phyloP scores from a whole-genome alignment of 1,140 invertebrate species.

The Temnothorax nylanderi region DNA sequence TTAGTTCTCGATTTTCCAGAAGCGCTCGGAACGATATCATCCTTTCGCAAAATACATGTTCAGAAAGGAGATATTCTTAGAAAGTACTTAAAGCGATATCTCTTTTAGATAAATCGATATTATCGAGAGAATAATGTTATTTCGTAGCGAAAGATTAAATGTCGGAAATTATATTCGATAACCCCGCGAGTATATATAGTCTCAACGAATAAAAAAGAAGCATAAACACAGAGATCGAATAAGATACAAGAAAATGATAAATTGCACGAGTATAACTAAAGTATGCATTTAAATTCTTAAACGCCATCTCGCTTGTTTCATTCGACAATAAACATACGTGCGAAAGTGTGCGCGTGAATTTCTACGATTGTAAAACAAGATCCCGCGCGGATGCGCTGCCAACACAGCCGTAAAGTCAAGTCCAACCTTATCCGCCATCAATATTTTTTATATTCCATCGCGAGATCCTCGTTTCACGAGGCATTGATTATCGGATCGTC shows the following conservation, averaged over 20 bases:
- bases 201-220: neutral
- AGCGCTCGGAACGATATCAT: neutral
- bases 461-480: conserved; percentile 11
- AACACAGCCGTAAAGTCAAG: conserved; percentile 3
- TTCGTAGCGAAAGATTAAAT: neutral
- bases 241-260: neutral
- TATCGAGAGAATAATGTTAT: neutral
- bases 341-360: neutral
- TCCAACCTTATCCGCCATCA: neutral
- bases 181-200: neutral
- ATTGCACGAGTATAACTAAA: conserved; percentile 1
- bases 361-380: conserved; percentile 3
- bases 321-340: conserved; percentile 6
- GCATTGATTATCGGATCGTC: conserved; percentile 39
- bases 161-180: neutral
- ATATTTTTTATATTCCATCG: conserved; percentile 19
- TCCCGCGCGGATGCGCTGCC: neutral
- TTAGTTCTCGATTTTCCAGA: conserved; percentile 2
- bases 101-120: neutral
- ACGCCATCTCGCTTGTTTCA: neutral
- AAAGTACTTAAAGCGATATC: neutral
- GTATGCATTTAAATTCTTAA: conserved; percentile 5
- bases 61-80: neutral
- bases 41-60: conserved; percentile 1
- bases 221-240: neutral